Evolutionary conservation across 2,113 vertebrate genomes (phyloP).

Genomic region (Callaeas wilsoni): DNA sequence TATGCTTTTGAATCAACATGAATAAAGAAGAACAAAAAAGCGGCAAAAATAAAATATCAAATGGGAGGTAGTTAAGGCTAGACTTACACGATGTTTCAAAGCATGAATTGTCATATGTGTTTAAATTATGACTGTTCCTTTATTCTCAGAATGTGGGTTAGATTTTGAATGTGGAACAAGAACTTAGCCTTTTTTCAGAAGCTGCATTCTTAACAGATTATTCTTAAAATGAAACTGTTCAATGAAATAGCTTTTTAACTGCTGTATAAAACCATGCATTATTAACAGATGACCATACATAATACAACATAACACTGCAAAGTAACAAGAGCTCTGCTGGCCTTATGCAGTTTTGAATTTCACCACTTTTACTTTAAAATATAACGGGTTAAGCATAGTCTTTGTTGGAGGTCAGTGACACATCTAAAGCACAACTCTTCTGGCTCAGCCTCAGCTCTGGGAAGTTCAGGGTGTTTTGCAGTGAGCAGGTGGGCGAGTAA

Average conservation of each 20-base stretch:
- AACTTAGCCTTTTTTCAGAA: slow-evolving; percentile 28
- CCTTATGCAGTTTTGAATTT: not conserved
- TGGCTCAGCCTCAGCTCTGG: slow-evolving; percentile 39
- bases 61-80: slow-evolving; percentile 37
- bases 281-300: slow-evolving; percentile 49
- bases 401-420: not conserved
- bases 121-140: slow-evolving; percentile 47
- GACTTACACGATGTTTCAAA: slow-evolving; percentile 54
- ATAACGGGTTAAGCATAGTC: not conserved
- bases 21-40: slow-evolving; percentile 35
- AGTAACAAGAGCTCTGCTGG: not conserved
- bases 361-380: not conserved
- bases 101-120: not conserved
- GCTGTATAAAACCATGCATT: slow-evolving; percentile 11
- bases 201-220: slow-evolving; percentile 50
- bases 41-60: slow-evolving; percentile 36
- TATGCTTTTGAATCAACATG: not conserved
- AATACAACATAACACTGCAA: not conserved
- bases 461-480: slow-evolving; percentile 40
- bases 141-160: slow-evolving; percentile 45
- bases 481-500: slow-evolving; percentile 67
- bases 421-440: not conserved
- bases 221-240: slow-evolving; percentile 35
- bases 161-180: slow-evolving; percentile 51
- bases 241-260: slow-evolving; percentile 42